Percentiles rank a stretch among this genome's conserved stretches.
phyloP scores from a whole-genome alignment of 2,113 vertebrate genomes.

The Pollimyrus isidori region DNA sequence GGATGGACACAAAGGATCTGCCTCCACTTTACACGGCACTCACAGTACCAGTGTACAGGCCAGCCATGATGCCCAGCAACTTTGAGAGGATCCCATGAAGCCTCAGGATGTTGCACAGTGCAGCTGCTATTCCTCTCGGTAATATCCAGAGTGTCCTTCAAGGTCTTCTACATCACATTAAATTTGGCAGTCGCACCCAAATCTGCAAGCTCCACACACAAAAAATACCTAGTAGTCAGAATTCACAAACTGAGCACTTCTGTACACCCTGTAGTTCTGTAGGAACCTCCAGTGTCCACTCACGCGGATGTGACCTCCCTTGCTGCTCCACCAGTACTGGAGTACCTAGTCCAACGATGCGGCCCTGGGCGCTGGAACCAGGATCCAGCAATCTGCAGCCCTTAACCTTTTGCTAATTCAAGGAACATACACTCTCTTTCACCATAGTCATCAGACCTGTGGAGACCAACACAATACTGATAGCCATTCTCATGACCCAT shows the following conservation, averaged over 20 bases:
- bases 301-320: neutral
- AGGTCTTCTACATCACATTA: neutral
- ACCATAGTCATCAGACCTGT: too few relatives aligned
- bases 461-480: neutral
- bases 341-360: neutral
- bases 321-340: neutral
- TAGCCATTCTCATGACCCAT: neutral
- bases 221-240: too few relatives aligned
- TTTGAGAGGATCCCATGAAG: neutral
- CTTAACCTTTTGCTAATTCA: too few relatives aligned
- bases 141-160: neutral
- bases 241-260: too few relatives aligned
- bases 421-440: neutral
- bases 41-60: neutral
- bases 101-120: neutral
- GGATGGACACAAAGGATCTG: neutral
- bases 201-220: neutral
- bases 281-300: too few relatives aligned
- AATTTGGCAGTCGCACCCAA: neutral
- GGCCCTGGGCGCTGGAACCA: too few relatives aligned
- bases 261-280: too few relatives aligned
- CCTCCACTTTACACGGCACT: neutral
- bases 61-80: neutral
- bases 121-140: neutral
- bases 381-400: too few relatives aligned